Conservation (phyloP, 1,140 invertebrate species). For the Ditylenchus dipsaci region DNA sequence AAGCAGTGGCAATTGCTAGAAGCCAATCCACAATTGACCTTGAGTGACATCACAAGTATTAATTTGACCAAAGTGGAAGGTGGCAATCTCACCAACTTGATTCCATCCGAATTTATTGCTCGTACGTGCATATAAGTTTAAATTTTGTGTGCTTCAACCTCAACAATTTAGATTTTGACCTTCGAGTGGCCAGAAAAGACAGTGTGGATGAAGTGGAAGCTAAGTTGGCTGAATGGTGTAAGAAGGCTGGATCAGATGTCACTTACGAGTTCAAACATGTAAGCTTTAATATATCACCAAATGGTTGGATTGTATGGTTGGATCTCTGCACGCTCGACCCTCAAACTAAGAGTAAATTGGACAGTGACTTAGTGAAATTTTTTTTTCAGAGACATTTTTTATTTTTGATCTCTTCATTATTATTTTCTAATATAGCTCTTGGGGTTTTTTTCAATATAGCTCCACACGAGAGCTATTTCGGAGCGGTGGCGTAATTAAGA, state of each 20-base stretch:
- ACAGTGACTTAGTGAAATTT: no score
- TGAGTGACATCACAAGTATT: slow-evolving; percentile 80
- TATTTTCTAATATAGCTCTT: no score
- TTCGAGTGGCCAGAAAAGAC: slow-evolving; percentile 71
- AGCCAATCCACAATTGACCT: slow-evolving; percentile 65
- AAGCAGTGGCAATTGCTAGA: slow-evolving; percentile 68
- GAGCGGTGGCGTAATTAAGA: no score
- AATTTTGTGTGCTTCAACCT: neutral
- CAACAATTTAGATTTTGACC: slow-evolving; percentile 68
- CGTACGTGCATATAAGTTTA: slow-evolving; percentile 15
- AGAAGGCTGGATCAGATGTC: slow-evolving; percentile 75
- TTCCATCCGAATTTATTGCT: slow-evolving; percentile 73
- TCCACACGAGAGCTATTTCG: no score
- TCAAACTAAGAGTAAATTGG: no score
- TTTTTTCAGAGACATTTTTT: no score
- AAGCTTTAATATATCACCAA: slow-evolving; percentile 55
- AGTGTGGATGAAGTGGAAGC: slow-evolving; percentile 71
- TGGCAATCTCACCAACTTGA: slow-evolving; percentile 82
- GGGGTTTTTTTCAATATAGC: no score
- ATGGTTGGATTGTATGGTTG: neutral
- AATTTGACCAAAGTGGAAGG: slow-evolving; percentile 81
- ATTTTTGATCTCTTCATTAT: no score
- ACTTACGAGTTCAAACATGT: slow-evolving; percentile 70
- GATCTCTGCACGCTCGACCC: neutral
- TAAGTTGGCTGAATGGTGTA: slow-evolving; percentile 73